Base-by-base conservation (phyloP, 53 echinoderm and acorn worm species). In the Apostichopus leukothele region DNA sequence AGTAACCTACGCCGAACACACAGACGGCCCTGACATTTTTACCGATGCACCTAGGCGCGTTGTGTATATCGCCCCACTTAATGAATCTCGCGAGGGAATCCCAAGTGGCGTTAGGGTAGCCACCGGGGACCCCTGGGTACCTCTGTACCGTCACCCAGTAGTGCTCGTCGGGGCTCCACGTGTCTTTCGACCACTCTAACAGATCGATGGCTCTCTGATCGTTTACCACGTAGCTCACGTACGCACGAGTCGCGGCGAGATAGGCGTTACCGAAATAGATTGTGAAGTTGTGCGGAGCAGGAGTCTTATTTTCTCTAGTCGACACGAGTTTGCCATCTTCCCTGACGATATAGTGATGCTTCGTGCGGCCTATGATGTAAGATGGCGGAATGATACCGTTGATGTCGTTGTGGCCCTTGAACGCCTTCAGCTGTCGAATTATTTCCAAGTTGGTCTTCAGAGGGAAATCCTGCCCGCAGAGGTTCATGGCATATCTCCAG, bases 361-460 rank as follows among this genome's bases (percentile, higher is more conserved):
- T 11, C 0, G 89, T 89, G 6, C 92, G 83, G 0, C 4, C 4
- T 66, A 51, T 83, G 21, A 88, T 90, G 9, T 85, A 50, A 3
- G 77, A 6, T 25, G 86, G 50, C 14, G 90, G 83, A 19, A 59
- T 9, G 9, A 77, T 50, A 7, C 90, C 90, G 4, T 55, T 22
- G 6, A 94, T 92, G 21, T 90, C 90, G 77, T 92, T 94, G 39
- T 79, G 86, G 0, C 83, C 86, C n/a, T 90, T 86, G 83, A 86
- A 94, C 0, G 92, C 89, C 75, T 89, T 90, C 18, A 94, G 75
- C 74, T 90, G 89, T 13, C 53, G 79, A 8, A 94, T 89, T 12
- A 92, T 94, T 57, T 94, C 94, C 10, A 92, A 61, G 67, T 94
- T 94, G 75, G 94, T 92, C 71, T 94, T 94, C 51, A 94, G 60